Evolutionary conservation across 2,797 vertebrate genomes (phyloP), one percentile per base, ranked within the genome.

Genomic region (Sternarchorhynchus goeldii): DNA sequence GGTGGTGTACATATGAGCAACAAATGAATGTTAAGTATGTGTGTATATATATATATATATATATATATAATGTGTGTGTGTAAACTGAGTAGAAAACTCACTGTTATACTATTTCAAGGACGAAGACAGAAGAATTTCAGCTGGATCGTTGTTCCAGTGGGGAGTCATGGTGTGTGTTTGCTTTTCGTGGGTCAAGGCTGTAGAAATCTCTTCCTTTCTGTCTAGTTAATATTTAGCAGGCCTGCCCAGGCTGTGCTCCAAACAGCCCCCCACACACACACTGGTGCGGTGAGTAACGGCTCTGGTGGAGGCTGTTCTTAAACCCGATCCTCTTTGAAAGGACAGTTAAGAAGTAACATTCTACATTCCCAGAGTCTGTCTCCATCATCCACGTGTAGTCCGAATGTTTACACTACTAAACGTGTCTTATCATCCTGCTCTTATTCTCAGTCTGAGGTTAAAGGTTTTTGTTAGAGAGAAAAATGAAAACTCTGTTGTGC

Each of bases 141-240:
- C 29, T 32, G 1, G 58, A 81, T 83, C 90, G 83, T 90, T 89
- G 10, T 88, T 84, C 79, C 20, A 36, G 81, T n/a, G 0, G 17
- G 50, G 82, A 88, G 70, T 86, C 85, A 87, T 45, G 60, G 39
- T 81, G 71, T 83, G 29, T 85, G 65, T 88, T 83, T 85, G 80
- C 76, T 36, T 6, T 58, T 31, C 29, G 83, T 21, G 64, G 78
- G 67, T 82, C 79, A 81, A 17, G 60, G 78, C 77, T 80, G 1
- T 29, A 90, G 81, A 55, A 86, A 87, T 89, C 88, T 89, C 88
- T 89, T 87, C 77, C 80, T 88, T 88, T 87, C 77, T 81, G 56
- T 72, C 84, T 76, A 82, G 88, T 74, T 93, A 92, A 93, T 92
- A 83, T 91, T 92, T 92, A 92, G 92, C 90, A 0, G 76, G 66